A percentile compares a stretch with the other conserved stretches of the same genome.
Conservation (phyloP, 92 coral and sea anemone genomes). For the Metridium senile region DNA sequence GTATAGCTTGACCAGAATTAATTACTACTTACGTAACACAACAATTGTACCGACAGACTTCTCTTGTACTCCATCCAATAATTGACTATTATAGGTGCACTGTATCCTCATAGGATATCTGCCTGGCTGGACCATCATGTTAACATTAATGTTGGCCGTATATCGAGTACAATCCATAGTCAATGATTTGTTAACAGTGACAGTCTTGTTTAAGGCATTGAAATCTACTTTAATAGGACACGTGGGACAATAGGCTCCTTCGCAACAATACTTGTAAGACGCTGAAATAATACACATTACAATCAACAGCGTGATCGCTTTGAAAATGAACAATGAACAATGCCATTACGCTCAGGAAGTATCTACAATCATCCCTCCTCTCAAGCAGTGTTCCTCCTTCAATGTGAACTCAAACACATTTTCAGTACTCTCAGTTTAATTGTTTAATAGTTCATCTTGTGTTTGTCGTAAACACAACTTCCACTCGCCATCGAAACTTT, state of each 20-base stretch:
- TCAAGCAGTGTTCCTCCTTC: too few species aligned
- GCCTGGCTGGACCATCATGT: conserved; percentile 62
- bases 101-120: conserved; percentile 51
- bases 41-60: background rate
- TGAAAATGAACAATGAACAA: too few species aligned
- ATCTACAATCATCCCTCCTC: too few species aligned
- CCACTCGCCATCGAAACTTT: too few species aligned
- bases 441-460: too few species aligned
- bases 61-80: background rate
- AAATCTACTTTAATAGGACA: conserved; percentile 50
- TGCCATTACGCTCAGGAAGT: too few species aligned
- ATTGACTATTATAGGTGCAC: background rate
- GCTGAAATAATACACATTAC: too few species aligned
- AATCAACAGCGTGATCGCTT: too few species aligned
- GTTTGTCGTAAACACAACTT: too few species aligned
- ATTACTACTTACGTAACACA: conserved; percentile 8
- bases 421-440: too few species aligned
- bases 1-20: too few species aligned
- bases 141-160: conserved; percentile 27
- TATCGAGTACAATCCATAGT: conserved; percentile 35
- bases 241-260: conserved; percentile 61
- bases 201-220: conserved; percentile 23
- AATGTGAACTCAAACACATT: too few species aligned
- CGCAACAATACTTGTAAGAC: conserved; percentile 63
- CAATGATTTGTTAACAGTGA: conserved; percentile 36